Percentiles rank a stretch among this genome's conserved stretches.
Conservation (phyloP, 1,140 invertebrate genomes). For the Lucilia sericata region DNA sequence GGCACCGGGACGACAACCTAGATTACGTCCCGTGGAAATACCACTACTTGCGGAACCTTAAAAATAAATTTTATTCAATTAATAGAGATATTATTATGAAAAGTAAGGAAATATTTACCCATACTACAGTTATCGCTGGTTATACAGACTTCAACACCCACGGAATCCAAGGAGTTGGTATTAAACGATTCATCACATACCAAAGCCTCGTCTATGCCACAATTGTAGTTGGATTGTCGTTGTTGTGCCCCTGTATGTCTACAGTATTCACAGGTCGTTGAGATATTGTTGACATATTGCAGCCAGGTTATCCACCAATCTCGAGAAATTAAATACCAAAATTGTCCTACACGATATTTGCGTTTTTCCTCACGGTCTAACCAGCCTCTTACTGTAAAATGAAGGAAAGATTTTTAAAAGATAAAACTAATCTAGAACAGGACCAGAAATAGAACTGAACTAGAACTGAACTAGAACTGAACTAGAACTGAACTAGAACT, state of each 20-base stretch:
- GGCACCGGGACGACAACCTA: slow-evolving; percentile 74
- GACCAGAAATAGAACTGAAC: no score
- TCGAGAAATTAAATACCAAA: slow-evolving; percentile 87
- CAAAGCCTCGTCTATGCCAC: slow-evolving; percentile 71
- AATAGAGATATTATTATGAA: background rate
- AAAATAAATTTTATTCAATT: slow-evolving; percentile 47
- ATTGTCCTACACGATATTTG: slow-evolving; percentile 81
- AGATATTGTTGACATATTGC: slow-evolving; percentile 74
- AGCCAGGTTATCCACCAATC: slow-evolving; percentile 88
- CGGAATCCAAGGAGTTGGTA: slow-evolving; percentile 73
- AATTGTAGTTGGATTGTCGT: slow-evolving; percentile 48
- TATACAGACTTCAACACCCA: slow-evolving; percentile 70
- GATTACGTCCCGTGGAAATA: slow-evolving; percentile 68
- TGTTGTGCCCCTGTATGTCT: slow-evolving; percentile 52
- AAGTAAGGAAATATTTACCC: slow-evolving; percentile 32
- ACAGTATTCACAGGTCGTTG: slow-evolving; percentile 64
- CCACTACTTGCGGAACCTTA: slow-evolving; percentile 72
- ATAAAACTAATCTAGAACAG: no score
- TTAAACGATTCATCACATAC: slow-evolving; percentile 76
- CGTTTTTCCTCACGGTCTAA: slow-evolving; percentile 79
- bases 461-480: no score
- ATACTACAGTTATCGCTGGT: slow-evolving; percentile 69
- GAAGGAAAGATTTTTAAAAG: no score
- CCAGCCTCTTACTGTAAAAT: slow-evolving; percentile 78
- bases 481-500: no score